Evolutionary conservation across 1,140 invertebrate species (phyloP), one percentile per base, ranked within the genome.

Genomic region (Babylonia areolata): DNA sequence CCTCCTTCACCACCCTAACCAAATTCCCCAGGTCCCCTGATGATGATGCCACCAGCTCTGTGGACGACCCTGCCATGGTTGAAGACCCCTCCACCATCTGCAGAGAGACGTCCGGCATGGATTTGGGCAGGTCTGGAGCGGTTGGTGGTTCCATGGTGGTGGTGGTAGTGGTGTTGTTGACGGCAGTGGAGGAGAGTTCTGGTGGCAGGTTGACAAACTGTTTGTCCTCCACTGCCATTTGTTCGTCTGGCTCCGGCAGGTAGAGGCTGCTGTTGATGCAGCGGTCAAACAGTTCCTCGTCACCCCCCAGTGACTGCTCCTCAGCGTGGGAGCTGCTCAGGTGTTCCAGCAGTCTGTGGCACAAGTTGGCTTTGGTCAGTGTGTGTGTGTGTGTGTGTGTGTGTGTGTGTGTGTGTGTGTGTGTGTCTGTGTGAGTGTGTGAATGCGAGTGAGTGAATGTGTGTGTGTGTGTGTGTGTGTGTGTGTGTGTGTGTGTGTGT

Each of bases 201-300:
- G 89, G 82, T 0, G 92, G 92, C 35, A 93, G 88, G 81, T 92
- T 93, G 31, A 92, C 83, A 40, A 91, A 88, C 69, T 90, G 87
- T 69, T 90, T 92, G 82, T 91, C 90, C 9, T 85, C 82, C 9
- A 75, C 77, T 3, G 84, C 69, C 46, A 91, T 51, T 1, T 80
- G 71, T 12, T 91, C 90, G 42, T 91, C 91, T 35, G 92, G 93
- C 75, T 94, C 93, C 6, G 93, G 93, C n/a, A 94, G 87, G 85
- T 93, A 94, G 2, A 93, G 79, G 81, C 92, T 93, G 42, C 86
- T 85, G 73, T 90, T 87, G n/a, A 93, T 91, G 73, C 91, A 91
- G 35, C 90, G 85, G 73, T 92, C 91, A 88, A 93, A 93, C 81
- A 92, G 58, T 20, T 86, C 85, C 54, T 91, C 91, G 88, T 91